A percentile compares a stretch with the other conserved stretches of the same genome.
These are phyloP conservation scores for Gopherus evgoodei DNA, from an alignment of 2,113 vertebrate species.

Conservation along the genomic window DNA sequence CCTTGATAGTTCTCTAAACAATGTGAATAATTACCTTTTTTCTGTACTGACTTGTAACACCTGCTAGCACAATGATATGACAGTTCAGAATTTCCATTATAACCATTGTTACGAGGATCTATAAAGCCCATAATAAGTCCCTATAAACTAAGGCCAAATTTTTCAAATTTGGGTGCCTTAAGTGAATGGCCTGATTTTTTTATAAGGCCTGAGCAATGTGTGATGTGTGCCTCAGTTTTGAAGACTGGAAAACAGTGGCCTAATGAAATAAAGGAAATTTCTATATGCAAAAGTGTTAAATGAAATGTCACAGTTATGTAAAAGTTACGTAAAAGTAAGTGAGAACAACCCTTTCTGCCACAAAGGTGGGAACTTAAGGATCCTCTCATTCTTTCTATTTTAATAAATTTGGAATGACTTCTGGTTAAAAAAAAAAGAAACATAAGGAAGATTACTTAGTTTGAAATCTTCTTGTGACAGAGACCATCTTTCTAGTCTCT, in stretches of 20 bases:
- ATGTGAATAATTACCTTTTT: constrained; percentile 32
- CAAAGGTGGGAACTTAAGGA: not conserved
- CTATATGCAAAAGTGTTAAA: not conserved
- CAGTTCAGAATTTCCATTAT: not conserved
- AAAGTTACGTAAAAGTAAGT: not conserved
- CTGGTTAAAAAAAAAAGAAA: not conserved
- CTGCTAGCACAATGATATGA: not conserved
- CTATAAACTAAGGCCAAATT: not conserved
- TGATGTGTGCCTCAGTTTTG: not conserved
- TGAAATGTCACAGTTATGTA: rapidly evolving
- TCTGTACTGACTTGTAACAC: not conserved
- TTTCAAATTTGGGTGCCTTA: not conserved
- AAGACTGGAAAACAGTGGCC: not conserved
- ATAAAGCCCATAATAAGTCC: not conserved
- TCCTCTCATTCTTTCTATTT: not conserved
- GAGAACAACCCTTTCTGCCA: not conserved
- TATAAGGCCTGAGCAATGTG: not conserved
- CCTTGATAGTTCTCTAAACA: constrained; percentile 37
- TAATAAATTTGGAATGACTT: not conserved
- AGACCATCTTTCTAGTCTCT: not conserved
- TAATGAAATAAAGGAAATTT: not conserved
- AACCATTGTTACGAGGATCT: not conserved
- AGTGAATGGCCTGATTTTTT: not conserved
- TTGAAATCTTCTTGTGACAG: not conserved
- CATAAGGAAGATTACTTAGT: not conserved